Evolutionary conservation across 2,113 vertebrate genomes (phyloP).

Genomic region (Zosterops borbonicus): DNA sequence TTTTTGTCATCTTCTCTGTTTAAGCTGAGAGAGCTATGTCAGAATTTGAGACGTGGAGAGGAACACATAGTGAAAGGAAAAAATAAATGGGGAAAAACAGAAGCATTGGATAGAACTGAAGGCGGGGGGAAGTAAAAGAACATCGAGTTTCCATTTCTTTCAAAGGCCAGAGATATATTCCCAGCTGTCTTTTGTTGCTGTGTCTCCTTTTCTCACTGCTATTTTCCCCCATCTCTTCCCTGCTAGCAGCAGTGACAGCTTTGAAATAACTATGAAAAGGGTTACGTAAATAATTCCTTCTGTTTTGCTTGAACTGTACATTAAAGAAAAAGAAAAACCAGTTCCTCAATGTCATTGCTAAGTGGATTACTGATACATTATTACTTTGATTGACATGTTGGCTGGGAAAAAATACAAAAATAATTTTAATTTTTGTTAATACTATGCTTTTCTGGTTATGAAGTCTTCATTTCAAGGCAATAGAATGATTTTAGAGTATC

Average conservation of each 20-base stretch:
- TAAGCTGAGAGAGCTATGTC: neutral
- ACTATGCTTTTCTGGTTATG: neutral
- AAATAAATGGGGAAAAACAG: slow-evolving; percentile 4
- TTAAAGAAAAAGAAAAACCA: neutral
- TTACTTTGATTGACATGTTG: neutral
- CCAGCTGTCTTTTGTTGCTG: neutral
- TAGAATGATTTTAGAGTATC: neutral
- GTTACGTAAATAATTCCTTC: neutral
- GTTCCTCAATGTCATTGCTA: neutral
- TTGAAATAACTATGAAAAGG: neutral
- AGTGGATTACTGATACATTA: neutral
- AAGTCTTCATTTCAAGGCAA: neutral
- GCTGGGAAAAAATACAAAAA: neutral
- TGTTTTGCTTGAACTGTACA: neutral
- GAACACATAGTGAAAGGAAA: neutral
- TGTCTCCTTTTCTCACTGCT: neutral
- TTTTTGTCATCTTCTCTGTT: neutral
- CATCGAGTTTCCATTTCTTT: slow-evolving; percentile 20
- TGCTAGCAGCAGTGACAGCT: neutral
- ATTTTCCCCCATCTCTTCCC: neutral
- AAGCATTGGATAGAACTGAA: neutral
- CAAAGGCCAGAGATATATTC: neutral
- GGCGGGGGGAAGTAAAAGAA: neutral
- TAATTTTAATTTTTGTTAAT: neutral
- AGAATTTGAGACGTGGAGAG: neutral